Percentiles rank a stretch among this genome's conserved stretches.
These are phyloP conservation scores for Dromaius novaehollandiae DNA, from an alignment of 2,113 vertebrate genomes.

Conservation along the genomic window DNA sequence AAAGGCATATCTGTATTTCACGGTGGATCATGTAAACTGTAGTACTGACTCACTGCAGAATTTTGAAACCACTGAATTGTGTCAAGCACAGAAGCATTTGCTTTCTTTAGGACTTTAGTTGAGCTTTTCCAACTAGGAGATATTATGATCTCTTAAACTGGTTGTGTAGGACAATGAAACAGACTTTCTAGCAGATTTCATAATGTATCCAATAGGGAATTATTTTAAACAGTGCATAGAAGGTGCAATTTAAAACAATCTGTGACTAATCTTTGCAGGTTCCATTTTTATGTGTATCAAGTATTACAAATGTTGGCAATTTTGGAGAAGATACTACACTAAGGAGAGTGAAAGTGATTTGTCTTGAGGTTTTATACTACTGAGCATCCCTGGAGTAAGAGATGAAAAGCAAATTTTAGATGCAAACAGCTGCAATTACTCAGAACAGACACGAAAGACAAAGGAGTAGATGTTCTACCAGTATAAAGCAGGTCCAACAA, in stretches of 20 bases:
- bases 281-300: not conserved
- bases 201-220: not conserved
- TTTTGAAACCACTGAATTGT: conserved; percentile 23
- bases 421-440: not conserved
- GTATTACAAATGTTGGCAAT: conserved; percentile 18
- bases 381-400: not conserved
- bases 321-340: not conserved
- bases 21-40: conserved; percentile 47
- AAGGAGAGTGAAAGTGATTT: not conserved
- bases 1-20: conserved; percentile 48
- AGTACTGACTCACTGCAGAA: not conserved
- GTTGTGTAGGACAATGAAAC: conserved; percentile 20
- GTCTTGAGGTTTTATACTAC: conserved; percentile 15
- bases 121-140: conserved; percentile 16
- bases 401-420: not conserved
- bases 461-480: not conserved
- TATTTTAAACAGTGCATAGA: conserved; percentile 10
- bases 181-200: conserved; percentile 31
- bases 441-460: not conserved
- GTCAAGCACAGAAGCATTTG: not conserved
- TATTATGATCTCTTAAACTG: not conserved
- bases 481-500: not conserved
- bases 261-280: not conserved
- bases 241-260: conserved; percentile 28
- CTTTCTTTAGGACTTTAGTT: conserved; percentile 1